Evolutionary conservation across 2,113 vertebrate genomes (phyloP).

Genomic region (Ranitomeya imitator): DNA sequence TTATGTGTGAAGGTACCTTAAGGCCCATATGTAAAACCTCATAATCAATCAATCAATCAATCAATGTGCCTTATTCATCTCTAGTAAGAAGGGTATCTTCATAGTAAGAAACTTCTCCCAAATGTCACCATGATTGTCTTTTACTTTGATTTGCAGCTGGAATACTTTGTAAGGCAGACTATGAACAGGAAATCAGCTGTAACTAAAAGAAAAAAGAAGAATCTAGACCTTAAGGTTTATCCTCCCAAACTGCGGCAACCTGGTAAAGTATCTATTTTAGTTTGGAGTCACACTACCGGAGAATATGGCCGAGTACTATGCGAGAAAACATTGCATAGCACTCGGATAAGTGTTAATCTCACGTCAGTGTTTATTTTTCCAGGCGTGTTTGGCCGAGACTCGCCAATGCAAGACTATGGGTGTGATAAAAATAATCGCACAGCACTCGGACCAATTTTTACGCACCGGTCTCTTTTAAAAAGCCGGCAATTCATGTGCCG

Average conservation of each 20-base stretch:
- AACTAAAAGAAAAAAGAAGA: constrained; percentile 85
- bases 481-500: too few species aligned
- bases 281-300: too few species aligned
- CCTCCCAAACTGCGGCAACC: constrained; percentile 92
- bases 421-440: too few species aligned
- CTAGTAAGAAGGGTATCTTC: neutral
- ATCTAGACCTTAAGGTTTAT: constrained; percentile 78
- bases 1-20: too few species aligned
- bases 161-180: constrained; percentile 97
- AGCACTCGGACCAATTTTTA: too few species aligned
- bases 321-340: too few species aligned
- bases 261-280: constrained; percentile 71
- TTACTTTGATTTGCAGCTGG: constrained; percentile 77
- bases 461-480: too few species aligned
- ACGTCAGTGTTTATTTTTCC: neutral
- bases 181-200: constrained; percentile 93
- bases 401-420: too few species aligned
- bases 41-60: too few species aligned
- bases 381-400: too few species aligned
- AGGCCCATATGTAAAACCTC: too few species aligned
- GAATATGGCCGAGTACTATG: too few species aligned
- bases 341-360: neutral
- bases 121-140: neutral
- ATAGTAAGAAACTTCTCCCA: neutral
- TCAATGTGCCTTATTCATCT: neutral